Base-by-base conservation (phyloP, 1,140 invertebrate species). In the Forficula auricularia region DNA sequence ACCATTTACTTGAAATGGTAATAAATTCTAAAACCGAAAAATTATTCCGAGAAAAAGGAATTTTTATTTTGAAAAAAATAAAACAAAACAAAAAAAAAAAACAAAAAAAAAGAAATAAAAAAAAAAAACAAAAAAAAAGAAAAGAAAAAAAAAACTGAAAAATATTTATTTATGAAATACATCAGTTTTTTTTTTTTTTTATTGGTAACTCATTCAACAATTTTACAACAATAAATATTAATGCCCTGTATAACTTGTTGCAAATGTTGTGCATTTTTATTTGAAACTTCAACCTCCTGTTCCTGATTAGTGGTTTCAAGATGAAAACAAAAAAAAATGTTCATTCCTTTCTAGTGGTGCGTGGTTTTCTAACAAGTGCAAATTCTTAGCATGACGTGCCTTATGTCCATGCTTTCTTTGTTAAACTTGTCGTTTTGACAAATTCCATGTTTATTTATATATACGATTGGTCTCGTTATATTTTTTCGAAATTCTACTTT, bases 171-270 rank as follows among this genome's bases (percentile, higher is more conserved):
- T 48, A n/a, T n/a, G n/a, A n/a, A n/a, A 49, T 47, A 35, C 45
- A 40, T 36, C n/a, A n/a, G n/a, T n/a, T n/a, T n/a, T n/a, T n/a
- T n/a, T n/a, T n/a, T n/a, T n/a, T n/a, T 49, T 45, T 45, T 44
- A 45, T 45, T 48, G 42, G 39, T 13, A 40, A 50, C 44, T 50
- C 19, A 46, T 41, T 48, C 43, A 48, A 48, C 34, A 27, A 48
- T 50, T 50, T 50, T 50, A 48, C 48, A 50, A 46, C 47, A 47
- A 44, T 48, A 49, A 46, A 46, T 49, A 46, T 49, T 43, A 49
- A 43, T 46, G 40, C 43, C n/a, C 37, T 45, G 30, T 46, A 43
- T 34, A 43, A 37, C 22, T 42, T 48, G 40, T 48, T 44, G 34
- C 47, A 45, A 16, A 40, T 45, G 39, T 34, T 45, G 40, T 46